These are phyloP conservation scores for Melopsittacus undulatus DNA, from an alignment of 2,797 vertebrate genomes.

Conservation along the genomic window DNA sequence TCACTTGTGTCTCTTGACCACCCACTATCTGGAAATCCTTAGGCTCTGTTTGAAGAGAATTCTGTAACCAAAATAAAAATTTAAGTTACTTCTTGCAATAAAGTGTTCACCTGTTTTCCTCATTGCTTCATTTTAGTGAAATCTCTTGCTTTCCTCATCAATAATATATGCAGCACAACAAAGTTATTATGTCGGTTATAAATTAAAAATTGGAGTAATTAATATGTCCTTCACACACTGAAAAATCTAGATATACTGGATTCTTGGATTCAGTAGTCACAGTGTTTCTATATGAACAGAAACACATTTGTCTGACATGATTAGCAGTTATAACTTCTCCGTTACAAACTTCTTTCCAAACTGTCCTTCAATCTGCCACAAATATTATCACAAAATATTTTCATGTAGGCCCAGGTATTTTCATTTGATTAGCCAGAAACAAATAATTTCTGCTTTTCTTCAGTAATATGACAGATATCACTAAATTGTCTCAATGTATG, in stretches of 20 bases:
- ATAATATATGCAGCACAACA: background rate
- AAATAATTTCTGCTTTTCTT: background rate
- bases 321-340: background rate
- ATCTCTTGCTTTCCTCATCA: background rate
- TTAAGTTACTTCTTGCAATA: background rate
- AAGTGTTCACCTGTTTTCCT: accelerated
- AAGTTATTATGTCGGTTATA: background rate
- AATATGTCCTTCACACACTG: background rate
- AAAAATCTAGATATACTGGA: background rate
- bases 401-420: background rate
- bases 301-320: background rate
- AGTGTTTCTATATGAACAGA: background rate
- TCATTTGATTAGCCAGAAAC: background rate
- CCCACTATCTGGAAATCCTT: background rate
- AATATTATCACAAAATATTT: background rate
- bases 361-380: background rate
- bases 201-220: background rate
- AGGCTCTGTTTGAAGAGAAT: background rate
- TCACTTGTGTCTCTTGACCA: background rate
- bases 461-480: background rate
- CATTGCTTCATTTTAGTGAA: background rate
- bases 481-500: background rate
- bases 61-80: background rate
- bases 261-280: background rate
- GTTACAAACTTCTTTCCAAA: background rate